Percentiles rank a stretch among this genome's conserved stretches.
These are phyloP conservation scores for Periphyllus acericola DNA, from an alignment of 2,888 invertebrate species.

Conservation along the genomic window DNA sequence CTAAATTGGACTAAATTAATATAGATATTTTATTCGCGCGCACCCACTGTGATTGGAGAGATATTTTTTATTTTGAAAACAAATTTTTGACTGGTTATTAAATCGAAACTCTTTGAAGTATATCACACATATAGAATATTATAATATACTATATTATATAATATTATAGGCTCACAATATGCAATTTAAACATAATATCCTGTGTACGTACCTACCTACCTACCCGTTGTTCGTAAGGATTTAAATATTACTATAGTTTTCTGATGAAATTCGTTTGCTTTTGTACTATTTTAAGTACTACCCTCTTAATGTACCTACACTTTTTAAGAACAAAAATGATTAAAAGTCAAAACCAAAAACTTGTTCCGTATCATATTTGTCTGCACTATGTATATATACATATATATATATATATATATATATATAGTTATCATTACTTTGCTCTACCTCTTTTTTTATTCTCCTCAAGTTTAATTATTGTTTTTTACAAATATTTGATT, in stretches of 20 bases:
- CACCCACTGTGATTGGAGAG: conserved; percentile 23
- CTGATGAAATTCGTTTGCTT: not conserved
- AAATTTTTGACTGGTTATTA: not conserved
- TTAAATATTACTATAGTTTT: no score
- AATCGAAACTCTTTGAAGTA: not conserved
- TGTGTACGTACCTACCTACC: not conserved
- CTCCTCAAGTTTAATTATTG: conserved; percentile 14
- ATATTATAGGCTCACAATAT: no score
- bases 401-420: not conserved
- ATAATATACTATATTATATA: no score
- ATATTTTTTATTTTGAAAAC: conserved; percentile 32
- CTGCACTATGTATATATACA: not conserved
- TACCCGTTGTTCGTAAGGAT: no score
- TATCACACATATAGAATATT: no score
- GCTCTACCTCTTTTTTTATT: not conserved
- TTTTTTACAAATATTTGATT: conserved; percentile 14
- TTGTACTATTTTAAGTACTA: not conserved
- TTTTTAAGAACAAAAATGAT: not conserved
- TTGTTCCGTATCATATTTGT: not conserved
- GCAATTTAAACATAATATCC: not conserved
- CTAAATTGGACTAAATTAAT: not conserved
- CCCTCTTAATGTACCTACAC: not conserved
- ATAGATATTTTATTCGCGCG: conserved; percentile 33
- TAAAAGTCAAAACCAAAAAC: not conserved
- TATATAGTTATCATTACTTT: not conserved